Base-by-base conservation (phyloP, 2,888 invertebrate genomes). In the Norana najaformis region DNA sequence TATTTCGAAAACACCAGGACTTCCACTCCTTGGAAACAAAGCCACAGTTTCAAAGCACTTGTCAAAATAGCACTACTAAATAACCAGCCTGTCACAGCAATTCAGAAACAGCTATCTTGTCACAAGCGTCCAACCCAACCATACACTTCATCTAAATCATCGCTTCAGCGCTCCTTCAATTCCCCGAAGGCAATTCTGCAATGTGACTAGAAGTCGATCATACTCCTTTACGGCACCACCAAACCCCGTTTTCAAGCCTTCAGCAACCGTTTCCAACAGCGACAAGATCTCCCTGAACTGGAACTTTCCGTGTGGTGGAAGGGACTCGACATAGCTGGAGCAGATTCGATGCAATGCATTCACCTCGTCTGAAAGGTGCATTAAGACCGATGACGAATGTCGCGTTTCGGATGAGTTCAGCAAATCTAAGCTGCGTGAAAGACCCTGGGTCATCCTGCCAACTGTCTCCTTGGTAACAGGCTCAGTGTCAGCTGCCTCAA, bases 261-360 rank as follows among this genome's bases (percentile, higher is more conserved):
- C 93, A 90, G 90, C 91, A 6, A 91, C 89, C 2, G 89, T 90
- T 36, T 92, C 90, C 30, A 92, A 88, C 30, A 90, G 89, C 38
- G 94, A 93, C 90, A 95, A 92, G 83, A 95, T 93, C 92, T 95
- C 95, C 83, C 97, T 96, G 94, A 97, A 97, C 93, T 98, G 97
- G 95, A 98, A 98, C 94, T 98, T 97, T 89, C 97, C 96, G 94
- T 98, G 97, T 35, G 97, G 97, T 23, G 97, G 97, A 93, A 97
- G 96, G 92, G 96, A 96, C 93, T 98, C 98, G 34, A 97, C 97
- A 93, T 97, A 97, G 92, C 97, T 96, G 93, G 97, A 96, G 95
- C 98, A 98, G 30, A 90, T 53, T 18, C 83, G 82, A 88, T 97
- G 97, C 93, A 98, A 96, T 92, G 97, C 96, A 93, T 97, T 97